Base-by-base conservation (phyloP, 2,113 vertebrate species). In the Struthio camelus region DNA sequence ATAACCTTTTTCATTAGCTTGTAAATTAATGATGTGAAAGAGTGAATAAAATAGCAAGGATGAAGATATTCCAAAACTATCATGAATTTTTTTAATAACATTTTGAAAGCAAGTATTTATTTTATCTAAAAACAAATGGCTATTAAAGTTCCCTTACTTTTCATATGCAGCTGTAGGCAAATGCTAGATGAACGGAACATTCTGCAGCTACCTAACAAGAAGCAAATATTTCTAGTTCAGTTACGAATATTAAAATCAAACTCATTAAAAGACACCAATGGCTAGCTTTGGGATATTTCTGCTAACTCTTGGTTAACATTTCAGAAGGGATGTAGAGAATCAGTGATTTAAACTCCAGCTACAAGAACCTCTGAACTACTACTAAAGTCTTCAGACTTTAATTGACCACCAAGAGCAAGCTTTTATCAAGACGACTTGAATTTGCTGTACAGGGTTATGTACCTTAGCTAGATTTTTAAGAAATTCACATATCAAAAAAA, bases 1-100 rank as follows among this genome's bases (percentile, higher is more conserved):
- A 53, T 83, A 94, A 96, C 85, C 78, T 94, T 94, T 70, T 96
- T 94, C 87, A 69, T 40, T 89, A 94, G 89, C 51, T 53, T 80
- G 79, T 91, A 93, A 96, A 96, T 84, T 85, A 81, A 44, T 6
- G 6, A 92, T 3, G 46, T 5, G 81, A 75, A 83, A 54, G 30
- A 71, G 34, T 1, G 19, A 80, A 64, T 25, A 10, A 58, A 91
- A 36, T 88, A 11, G 15, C 14, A 8, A 46, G 36, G 71, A 51
- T 13, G 44, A 84, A 78, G 75, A 77, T 48, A 88, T 48, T 53
- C 40, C 91, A 66, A 86, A 94, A 54, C 54, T 79, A 53, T 58
- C 14, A 1, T 1, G 24, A 65, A 36, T 72, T 59, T 53, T 64
- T 69, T 78, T 10, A 14, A 91, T 56, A 53, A 64, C 38, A 77